Conservation (phyloP, 1,140 invertebrate genomes). For the Drosophila watanabei region DNA sequence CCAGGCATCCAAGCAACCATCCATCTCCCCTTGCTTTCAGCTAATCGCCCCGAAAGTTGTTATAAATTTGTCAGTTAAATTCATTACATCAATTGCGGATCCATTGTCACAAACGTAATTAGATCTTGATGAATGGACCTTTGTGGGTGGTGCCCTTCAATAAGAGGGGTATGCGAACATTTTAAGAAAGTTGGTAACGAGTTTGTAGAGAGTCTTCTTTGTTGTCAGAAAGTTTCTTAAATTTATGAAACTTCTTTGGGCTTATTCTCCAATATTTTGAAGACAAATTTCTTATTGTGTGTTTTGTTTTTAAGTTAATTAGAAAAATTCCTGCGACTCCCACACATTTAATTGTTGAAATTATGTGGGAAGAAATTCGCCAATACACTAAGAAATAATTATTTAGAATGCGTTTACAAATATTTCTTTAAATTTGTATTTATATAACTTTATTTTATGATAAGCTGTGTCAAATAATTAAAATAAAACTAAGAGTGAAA, state of each 20-base stretch:
- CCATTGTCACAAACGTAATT: slow-evolving; percentile 62
- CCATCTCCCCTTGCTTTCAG: slow-evolving; percentile 25
- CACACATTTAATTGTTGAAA: background rate
- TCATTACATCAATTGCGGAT: slow-evolving; percentile 41
- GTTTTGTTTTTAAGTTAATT: background rate
- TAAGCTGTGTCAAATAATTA: no score
- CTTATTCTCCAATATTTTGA: background rate
- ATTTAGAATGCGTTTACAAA: background rate
- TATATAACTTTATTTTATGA: no score
- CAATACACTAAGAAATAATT: background rate
- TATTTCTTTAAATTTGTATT: background rate
- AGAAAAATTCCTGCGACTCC: background rate
- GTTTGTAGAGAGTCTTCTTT: background rate
- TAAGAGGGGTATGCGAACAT: background rate
- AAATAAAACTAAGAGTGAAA: background rate
- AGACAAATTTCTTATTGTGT: background rate
- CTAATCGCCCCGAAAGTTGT: slow-evolving; percentile 50
- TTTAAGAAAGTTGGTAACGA: background rate
- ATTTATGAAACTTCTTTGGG: background rate
- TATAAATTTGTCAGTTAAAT: slow-evolving; percentile 62
- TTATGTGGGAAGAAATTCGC: background rate
- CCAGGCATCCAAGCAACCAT: slow-evolving; percentile 9
- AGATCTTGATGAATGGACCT: slow-evolving; percentile 54
- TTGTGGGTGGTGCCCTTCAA: slow-evolving; percentile 26
- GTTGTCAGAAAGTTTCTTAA: background rate